Conservation (phyloP, 2,113 vertebrate genomes). For the Macrotis lagotis region DNA sequence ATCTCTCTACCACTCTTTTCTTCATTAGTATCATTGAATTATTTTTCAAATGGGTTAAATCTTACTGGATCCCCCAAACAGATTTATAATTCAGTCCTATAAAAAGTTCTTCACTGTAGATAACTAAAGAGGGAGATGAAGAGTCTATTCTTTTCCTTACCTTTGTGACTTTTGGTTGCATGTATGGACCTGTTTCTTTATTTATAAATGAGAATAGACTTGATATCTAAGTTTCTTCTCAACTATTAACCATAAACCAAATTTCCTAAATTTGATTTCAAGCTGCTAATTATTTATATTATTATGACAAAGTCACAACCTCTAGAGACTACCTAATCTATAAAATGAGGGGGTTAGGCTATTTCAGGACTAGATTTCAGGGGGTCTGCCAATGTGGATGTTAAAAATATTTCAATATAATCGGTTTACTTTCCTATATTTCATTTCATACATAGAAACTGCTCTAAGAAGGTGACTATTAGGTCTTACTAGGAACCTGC, state of each 20-base stretch:
- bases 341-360: not conserved
- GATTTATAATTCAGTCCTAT: not conserved
- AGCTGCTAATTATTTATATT: not conserved
- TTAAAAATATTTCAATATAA: not conserved
- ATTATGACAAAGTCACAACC: no score
- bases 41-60: slow-evolving; percentile 12
- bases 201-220: not conserved
- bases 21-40: not conserved
- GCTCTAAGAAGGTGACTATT: not conserved
- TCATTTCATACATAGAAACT: not conserved
- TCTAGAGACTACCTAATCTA: no score
- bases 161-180: not conserved
- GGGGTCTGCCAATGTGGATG: not conserved
- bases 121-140: not conserved
- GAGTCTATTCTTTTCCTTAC: not conserved
- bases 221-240: not conserved
- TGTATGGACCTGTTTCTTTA: not conserved
- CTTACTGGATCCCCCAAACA: not conserved
- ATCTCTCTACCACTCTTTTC: not conserved
- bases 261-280: not conserved
- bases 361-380: not conserved
- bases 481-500: not conserved
- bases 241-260: not conserved
- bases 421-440: not conserved
- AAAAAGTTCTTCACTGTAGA: not conserved